Base-by-base conservation (phyloP, 2,797 vertebrate species). In the Prunella strophiata region DNA sequence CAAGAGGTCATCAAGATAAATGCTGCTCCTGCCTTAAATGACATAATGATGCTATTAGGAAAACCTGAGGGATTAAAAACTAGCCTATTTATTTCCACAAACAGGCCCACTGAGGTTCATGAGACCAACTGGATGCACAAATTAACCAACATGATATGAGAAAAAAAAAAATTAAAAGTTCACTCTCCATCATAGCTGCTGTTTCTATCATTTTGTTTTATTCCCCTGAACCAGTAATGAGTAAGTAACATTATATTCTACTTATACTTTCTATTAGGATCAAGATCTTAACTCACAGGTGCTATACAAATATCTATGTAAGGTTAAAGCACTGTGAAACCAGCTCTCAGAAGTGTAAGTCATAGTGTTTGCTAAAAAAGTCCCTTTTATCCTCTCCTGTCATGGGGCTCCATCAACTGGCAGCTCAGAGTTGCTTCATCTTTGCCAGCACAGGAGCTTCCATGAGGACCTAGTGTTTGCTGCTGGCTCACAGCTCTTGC, bases 1-100 rank as follows among this genome's bases (percentile, higher is more conserved):
- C 58, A 86, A 82, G 48, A 88, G 52, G 77, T 71, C 81, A 93
- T 79, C 51, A 85, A 93, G 86, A 94, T 51, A 91, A 93, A 94
- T 68, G 67, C 40, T 84, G 40, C 36, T 67, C 22, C 36, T 80
- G 78, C 70, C 74, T 91, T 85, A 93, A 84, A 71, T 79, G 72
- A 51, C 51, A 79, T 52, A 76, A 84, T 45, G 55, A 90, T 45
- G 68, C 58, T 81, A 59, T 65, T 78, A 91, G 65, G 63, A 86
- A 91, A 89, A 87, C 67, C 34, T 48, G n/a, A 66, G 63, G 51
- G 67, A 93, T 94, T 94, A 92, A 91, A 94, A 77, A 20, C 23
- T 80, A 71, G 36, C 40, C 65, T 51, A 57, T 77, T 93, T 91
- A 92, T 68, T 93, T 27, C 43, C 25, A 47, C 21, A 74, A 86